Conservation (phyloP, 2,888 invertebrate species). For the Nymphalis urticae region DNA sequence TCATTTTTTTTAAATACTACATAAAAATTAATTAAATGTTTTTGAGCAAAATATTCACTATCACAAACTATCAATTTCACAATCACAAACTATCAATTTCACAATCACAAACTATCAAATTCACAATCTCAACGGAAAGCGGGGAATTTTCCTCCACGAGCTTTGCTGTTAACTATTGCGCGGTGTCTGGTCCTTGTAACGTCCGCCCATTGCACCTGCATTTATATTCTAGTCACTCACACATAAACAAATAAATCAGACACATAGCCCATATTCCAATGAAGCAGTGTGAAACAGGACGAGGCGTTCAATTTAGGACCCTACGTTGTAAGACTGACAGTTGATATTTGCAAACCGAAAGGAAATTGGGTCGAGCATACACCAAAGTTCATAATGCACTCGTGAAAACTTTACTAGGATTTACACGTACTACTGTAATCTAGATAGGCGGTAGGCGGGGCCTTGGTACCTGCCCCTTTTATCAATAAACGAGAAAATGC, state of each 20-base stretch:
- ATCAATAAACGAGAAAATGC: neutral
- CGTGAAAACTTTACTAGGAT: constrained; percentile 3
- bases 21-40: no score
- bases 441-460: constrained; percentile 10
- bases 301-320: neutral
- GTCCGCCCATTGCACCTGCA: constrained; percentile 1
- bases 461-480: neutral
- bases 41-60: no score
- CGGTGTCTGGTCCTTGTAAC: neutral
- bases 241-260: constrained; percentile 6
- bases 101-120: no score
- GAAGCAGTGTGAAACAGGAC: neutral
- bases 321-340: neutral
- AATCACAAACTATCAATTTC: no score
- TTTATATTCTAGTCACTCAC: constrained; percentile 11
- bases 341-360: neutral
- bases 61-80: no score
- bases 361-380: constrained; percentile 4
- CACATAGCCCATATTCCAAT: neutral
- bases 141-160: neutral
- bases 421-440: constrained; percentile 8
- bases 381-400: constrained; percentile 1
- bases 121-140: no score
- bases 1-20: no score
- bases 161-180: neutral